Base-by-base conservation (phyloP, 2,113 vertebrate genomes). In the Australoheros scitulus region DNA sequence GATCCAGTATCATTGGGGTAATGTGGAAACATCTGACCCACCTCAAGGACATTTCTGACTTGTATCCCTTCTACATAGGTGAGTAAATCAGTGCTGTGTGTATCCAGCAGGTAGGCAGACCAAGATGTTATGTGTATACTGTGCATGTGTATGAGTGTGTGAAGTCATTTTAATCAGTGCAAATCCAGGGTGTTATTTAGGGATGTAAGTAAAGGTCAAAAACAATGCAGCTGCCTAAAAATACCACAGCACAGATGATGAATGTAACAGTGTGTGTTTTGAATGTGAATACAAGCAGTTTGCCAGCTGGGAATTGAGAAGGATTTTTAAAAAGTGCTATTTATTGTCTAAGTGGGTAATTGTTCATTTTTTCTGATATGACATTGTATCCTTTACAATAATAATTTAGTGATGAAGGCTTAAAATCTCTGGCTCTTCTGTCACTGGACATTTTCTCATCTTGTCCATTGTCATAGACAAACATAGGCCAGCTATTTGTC, bases 141-240 rank as follows among this genome's bases (percentile, higher is more conserved):
- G 17, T 18, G 80, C 2, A 4, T 7, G 82, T 76, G 77, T 65
- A 79, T 17, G 24, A 52, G 84, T 11, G 80, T 76, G 77, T 57
- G 81, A 85, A 84, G 88, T 91, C 85, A 89, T 80, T 87, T 87
- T 84, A 93, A 92, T 92, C 85, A 90, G 89, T 79, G 87, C 79
- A 88, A 90, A 91, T 91, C 90, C 88, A 81, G 59, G 74, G 81
- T 80, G 88, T 92, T 92, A 91, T 92, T 81, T 84, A 75, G 80
- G 77, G 83, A 89, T 83, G 79, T 52, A 60, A 52, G 18, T 88
- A 88, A 92, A 93, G 89, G 88, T 92, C 91, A 91, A 34, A 70
- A 88, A 92, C 85, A 90, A 91, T 88, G 80, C 79, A 79, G 82
- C 79, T 64, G 77, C 38, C 81, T 85, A 87, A 88, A 93, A 92